A percentile compares a stretch with the other conserved stretches of the same genome.
These are phyloP conservation scores for Apis mellifera DNA, from an alignment of 1,140 invertebrate species.

Conservation along the genomic window DNA sequence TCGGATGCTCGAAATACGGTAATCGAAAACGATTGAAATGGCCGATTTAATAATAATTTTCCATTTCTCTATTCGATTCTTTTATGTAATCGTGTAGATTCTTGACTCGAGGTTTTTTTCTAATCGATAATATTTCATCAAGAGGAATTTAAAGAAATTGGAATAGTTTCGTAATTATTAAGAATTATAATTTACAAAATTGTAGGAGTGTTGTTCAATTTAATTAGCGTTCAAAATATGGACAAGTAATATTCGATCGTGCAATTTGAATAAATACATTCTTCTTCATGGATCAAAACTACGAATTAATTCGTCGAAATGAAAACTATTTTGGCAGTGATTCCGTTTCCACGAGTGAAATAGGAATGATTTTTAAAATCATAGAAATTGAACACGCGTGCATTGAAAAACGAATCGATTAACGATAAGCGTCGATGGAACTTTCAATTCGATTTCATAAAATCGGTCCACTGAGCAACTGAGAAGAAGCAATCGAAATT, in stretches of 20 bases:
- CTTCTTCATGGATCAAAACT: background rate
- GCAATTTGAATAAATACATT: background rate
- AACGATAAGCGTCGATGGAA: constrained; percentile 30
- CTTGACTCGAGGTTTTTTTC: too few species aligned
- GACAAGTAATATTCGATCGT: background rate
- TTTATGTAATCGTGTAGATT: too few species aligned
- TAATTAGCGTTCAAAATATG: background rate
- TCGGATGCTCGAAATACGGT: background rate
- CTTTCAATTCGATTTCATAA: constrained; percentile 18
- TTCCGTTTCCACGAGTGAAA: background rate
- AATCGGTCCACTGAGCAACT: background rate
- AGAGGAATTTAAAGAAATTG: too few species aligned
- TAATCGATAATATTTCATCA: too few species aligned
- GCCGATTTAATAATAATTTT: background rate
- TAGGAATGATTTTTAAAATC: constrained; percentile 7
- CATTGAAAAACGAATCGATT: constrained; percentile 5
- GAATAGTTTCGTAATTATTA: too few species aligned
- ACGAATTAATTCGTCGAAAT: background rate
- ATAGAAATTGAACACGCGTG: background rate
- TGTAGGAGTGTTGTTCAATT: background rate
- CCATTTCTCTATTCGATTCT: too few species aligned
- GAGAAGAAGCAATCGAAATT: constrained; percentile 15
- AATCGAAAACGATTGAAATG: background rate
- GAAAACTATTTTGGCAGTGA: background rate
- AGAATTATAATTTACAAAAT: too few species aligned